A percentile compares a stretch with the other conserved stretches of the same genome.
Evolutionary conservation across 2,797 vertebrate genomes (phyloP).

Genomic region (Cyclura pinguis): DNA sequence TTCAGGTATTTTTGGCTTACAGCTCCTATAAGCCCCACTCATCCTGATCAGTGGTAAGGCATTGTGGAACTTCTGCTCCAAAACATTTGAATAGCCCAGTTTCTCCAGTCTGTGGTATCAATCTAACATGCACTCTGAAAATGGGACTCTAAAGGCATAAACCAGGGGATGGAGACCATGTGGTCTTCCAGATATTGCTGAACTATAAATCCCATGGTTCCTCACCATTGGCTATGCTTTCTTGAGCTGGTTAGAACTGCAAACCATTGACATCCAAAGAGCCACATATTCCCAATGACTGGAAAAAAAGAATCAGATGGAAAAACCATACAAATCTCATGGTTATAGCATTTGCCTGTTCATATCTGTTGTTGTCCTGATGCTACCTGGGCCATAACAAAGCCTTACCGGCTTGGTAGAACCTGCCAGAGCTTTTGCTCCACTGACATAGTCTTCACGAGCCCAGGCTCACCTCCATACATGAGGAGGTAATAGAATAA

Average conservation of each 20-base stretch:
- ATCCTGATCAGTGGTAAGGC: neutral
- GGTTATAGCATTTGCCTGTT: too few relatives aligned
- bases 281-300: neutral
- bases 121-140: neutral
- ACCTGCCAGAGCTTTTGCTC: neutral
- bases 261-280: neutral
- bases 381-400: neutral
- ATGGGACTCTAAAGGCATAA: constrained; percentile 22
- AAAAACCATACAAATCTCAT: neutral
- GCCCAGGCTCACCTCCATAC: neutral
- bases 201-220: neutral
- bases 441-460: neutral
- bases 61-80: neutral
- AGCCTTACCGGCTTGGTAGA: neutral
- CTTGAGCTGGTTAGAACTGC: neutral
- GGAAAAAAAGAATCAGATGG: neutral
- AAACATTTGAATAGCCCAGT: neutral
- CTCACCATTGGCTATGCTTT: neutral
- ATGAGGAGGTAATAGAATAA: neutral
- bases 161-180: constrained; percentile 1
- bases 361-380: too few relatives aligned
- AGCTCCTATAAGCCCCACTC: neutral
- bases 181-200: neutral
- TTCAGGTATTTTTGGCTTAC: neutral
- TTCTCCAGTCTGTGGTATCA: neutral